Conservation (phyloP, 2,888 invertebrate genomes). For the Latrodectus hesperus region DNA sequence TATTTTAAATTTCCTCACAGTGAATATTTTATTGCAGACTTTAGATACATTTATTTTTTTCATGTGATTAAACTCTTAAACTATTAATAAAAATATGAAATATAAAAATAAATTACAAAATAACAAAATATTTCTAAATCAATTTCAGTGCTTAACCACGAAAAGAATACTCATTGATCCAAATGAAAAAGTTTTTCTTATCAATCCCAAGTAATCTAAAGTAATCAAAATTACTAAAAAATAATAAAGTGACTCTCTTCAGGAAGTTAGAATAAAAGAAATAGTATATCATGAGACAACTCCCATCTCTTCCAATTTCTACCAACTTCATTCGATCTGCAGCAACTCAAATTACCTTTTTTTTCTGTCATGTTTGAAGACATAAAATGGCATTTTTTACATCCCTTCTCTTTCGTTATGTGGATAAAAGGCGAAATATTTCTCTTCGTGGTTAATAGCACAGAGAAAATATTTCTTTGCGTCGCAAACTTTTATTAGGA, state of each 20-base stretch:
- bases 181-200: not conserved
- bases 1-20: too few species aligned
- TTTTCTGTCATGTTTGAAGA: conserved; percentile 37
- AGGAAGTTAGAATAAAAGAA: not conserved
- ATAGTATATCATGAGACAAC: not conserved
- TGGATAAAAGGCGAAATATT: conserved; percentile 33
- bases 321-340: conserved; percentile 27
- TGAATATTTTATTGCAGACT: too few species aligned
- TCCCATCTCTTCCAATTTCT: conserved; percentile 22
- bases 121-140: not conserved
- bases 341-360: conserved; percentile 42
- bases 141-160: not conserved
- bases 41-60: too few species aligned
- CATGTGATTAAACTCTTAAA: too few species aligned
- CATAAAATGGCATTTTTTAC: conserved; percentile 8
- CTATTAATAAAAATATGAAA: too few species aligned
- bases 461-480: conserved; percentile 35
- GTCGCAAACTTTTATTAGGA: conserved; percentile 25
- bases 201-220: not conserved
- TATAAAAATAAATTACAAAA: too few species aligned
- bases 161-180: not conserved
- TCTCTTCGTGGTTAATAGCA: conserved; percentile 36
- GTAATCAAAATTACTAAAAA: conserved; percentile 3
- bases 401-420: conserved; percentile 8
- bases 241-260: not conserved